Conservation (phyloP, 1,140 invertebrate species). For the Drosophila arawakana region DNA sequence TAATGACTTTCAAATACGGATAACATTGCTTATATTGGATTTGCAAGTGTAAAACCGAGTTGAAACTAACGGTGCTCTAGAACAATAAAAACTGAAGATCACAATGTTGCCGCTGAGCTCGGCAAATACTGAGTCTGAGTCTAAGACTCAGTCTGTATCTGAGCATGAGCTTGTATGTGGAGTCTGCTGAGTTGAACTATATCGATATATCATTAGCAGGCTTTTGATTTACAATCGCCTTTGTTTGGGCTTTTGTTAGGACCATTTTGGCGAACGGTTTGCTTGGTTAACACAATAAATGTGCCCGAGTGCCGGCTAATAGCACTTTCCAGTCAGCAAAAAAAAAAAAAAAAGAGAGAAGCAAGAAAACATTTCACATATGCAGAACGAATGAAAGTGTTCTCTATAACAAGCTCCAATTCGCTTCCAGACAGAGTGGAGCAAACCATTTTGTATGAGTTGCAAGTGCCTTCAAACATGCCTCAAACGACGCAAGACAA, state of each 20-base stretch:
- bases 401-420: slow-evolving; percentile 52
- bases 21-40: slow-evolving; percentile 29
- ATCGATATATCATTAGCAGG: slow-evolving; percentile 79
- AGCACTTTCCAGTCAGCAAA: slow-evolving; percentile 64
- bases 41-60: slow-evolving; percentile 45
- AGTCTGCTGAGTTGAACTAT: slow-evolving; percentile 41
- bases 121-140: slow-evolving; percentile 3
- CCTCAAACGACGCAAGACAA: slow-evolving; percentile 59
- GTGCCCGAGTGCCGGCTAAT: slow-evolving; percentile 41
- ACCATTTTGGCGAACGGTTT: slow-evolving; percentile 50
- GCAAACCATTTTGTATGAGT: slow-evolving; percentile 50
- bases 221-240: slow-evolving; percentile 79
- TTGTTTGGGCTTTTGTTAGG: slow-evolving; percentile 61
- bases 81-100: slow-evolving; percentile 60
- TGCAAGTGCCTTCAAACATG: slow-evolving; percentile 62
- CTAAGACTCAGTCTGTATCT: neutral
- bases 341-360: slow-evolving; percentile 16
- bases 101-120: slow-evolving; percentile 53
- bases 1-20: slow-evolving; percentile 26
- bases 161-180: slow-evolving; percentile 9
- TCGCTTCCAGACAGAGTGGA: slow-evolving; percentile 30
- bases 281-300: slow-evolving; percentile 28
- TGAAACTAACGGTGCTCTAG: slow-evolving; percentile 60
- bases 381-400: slow-evolving; percentile 80
- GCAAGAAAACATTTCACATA: slow-evolving; percentile 43